Evolutionary conservation across 2,888 invertebrate species (phyloP), one percentile per base, ranked within the genome.

Genomic region (Eupeodes latifasciatus): DNA sequence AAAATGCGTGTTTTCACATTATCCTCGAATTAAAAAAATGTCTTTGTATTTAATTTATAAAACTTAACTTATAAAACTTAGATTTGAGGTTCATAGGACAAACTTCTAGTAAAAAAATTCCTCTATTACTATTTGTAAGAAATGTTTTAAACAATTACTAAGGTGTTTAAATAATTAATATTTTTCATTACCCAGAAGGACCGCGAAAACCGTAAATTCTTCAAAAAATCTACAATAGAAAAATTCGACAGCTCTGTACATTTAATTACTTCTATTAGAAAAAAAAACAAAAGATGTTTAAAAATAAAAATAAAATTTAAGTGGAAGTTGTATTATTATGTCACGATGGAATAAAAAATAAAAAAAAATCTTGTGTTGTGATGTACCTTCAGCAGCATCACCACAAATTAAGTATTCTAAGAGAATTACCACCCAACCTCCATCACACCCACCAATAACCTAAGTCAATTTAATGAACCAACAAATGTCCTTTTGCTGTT

Each of bases 351-450:
- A 57, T 19, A 11, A 1, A 62, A 61, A 14, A 27, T 19, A 11
- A 47, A 47, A 47, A 47, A 44, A 47, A 64, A 19, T 2, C 12
- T 1, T 34, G 59, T 12, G 2, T 19, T 47, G 16, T 16, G 64
- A 19, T 5, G 47, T 44, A 47, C 47, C 6, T 66, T 14, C 11
- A 14, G 4, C 5, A 7, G 7, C 1, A 12, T 44, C 44, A 64
- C 44, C 12, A 66, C 27, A 66, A 66, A 66, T 66, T 66, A 49
- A 14, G 27, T 66, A 49, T 66, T 66, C 66, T 27, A 47, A 27
- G 27, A 27, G 14, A 40, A 40, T 40, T 40, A 40, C 40, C 40
- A 40, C 27, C 47, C 49, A 9, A n/a, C 47, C 4, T 6, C 16
- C 55, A 55, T 19, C 27, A 27, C 40, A 6, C 40, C 40, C 40